Evolutionary conservation across 1,140 invertebrate species (phyloP).

Genomic region (Hestina assimilis): DNA sequence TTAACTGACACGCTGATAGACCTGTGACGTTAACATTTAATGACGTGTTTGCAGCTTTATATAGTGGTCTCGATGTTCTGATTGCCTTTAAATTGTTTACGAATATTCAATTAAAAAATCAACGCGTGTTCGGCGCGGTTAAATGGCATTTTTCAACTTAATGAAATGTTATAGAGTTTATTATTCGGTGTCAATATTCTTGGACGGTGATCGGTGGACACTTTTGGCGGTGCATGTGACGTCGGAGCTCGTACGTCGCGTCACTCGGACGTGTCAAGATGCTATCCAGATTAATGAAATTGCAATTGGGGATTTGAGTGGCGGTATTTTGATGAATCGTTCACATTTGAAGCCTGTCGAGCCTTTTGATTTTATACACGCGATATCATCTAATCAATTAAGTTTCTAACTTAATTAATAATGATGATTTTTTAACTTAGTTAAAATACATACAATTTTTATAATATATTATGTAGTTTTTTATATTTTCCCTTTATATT

Average conservation of each 20-base stretch:
- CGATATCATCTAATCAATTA: neutral
- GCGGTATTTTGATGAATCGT: neutral
- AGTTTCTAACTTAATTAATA: too few species aligned
- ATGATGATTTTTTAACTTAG: too few species aligned
- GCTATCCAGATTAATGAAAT: constrained; percentile 35
- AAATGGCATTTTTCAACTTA: constrained; percentile 11
- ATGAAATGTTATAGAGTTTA: constrained; percentile 13
- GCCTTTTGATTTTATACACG: neutral
- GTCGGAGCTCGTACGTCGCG: constrained; percentile 20
- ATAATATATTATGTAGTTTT: too few species aligned
- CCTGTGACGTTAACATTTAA: constrained; percentile 45
- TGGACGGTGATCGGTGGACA: constrained; percentile 12
- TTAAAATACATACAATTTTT: too few species aligned
- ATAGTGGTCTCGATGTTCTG: constrained; percentile 35
- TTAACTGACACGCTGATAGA: constrained; percentile 51
- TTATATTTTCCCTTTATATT: too few species aligned
- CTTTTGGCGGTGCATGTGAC: constrained; percentile 23
- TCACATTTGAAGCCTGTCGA: too few species aligned
- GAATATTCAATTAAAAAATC: constrained; percentile 43
- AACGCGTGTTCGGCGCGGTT: constrained; percentile 4
- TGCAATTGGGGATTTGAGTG: constrained; percentile 15
- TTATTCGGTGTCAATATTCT: constrained; percentile 1
- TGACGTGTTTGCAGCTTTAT: constrained; percentile 42
- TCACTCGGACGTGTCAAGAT: constrained; percentile 25
- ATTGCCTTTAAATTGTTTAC: constrained; percentile 43